These are phyloP conservation scores for Mercenaria mercenaria DNA, from an alignment of 1,140 invertebrate genomes.

Conservation along the genomic window DNA sequence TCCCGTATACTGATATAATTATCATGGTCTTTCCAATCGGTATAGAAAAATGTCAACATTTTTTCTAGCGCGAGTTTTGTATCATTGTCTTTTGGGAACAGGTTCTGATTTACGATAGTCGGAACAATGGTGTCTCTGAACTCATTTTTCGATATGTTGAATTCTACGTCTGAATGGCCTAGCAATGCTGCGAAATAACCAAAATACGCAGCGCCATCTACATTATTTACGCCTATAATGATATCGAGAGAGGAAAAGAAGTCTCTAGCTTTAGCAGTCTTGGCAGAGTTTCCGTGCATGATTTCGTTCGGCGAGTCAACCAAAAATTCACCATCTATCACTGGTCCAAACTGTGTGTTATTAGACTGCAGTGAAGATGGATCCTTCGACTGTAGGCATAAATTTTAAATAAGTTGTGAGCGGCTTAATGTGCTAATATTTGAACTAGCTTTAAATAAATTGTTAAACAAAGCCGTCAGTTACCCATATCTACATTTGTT, in stretches of 20 bases:
- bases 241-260: slow-evolving; percentile 63
- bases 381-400: not conserved
- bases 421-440: too few relatives aligned
- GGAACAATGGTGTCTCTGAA: slow-evolving; percentile 16
- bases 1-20: slow-evolving; percentile 40
- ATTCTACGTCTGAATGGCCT: not conserved
- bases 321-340: slow-evolving; percentile 59
- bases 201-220: slow-evolving; percentile 37
- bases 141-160: not conserved
- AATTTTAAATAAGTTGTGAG: too few relatives aligned
- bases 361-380: not conserved
- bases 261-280: slow-evolving; percentile 12
- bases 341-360: slow-evolving; percentile 6
- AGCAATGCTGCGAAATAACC: too few relatives aligned
- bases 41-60: not conserved
- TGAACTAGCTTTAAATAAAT: too few relatives aligned
- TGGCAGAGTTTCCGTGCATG: not conserved
- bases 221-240: slow-evolving; percentile 49
- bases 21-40: slow-evolving; percentile 52
- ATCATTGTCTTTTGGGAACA: not conserved
- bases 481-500: too few relatives aligned
- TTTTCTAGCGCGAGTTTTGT: not conserved
- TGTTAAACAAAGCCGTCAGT: too few relatives aligned
- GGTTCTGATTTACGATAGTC: not conserved
- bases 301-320: slow-evolving; percentile 30